Conservation (phyloP, 2,113 vertebrate genomes). For the Heliornis fulica region DNA sequence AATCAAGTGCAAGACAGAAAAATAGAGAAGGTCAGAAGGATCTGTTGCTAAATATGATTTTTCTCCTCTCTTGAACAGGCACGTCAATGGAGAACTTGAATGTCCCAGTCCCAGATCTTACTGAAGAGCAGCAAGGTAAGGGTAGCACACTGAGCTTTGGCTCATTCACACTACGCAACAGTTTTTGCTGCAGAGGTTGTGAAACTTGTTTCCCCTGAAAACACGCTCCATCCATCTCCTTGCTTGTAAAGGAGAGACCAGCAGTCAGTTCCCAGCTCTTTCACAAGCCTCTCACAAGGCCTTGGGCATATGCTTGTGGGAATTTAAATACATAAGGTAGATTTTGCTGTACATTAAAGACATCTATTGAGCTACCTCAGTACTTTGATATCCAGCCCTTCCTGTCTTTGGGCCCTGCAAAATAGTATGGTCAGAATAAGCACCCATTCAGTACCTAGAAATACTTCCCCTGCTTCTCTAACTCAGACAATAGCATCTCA, state of each 20-base stretch:
- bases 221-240: neutral
- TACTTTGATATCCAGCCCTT: neutral
- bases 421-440: neutral
- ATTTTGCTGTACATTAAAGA: neutral
- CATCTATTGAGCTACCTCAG: neutral
- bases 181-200: neutral
- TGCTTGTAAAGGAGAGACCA: neutral
- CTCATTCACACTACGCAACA: neutral
- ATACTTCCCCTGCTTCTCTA: neutral
- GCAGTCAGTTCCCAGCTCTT: neutral
- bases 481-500: neutral
- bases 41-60: neutral
- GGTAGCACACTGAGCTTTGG: neutral
- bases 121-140: slow-evolving; percentile 53
- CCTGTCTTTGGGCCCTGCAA: neutral
- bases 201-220: neutral
- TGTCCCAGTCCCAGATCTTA: neutral
- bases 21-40: neutral
- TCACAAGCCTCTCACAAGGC: neutral
- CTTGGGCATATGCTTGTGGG: neutral
- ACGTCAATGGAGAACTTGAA: slow-evolving; percentile 36
- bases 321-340: neutral
- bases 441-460: neutral
- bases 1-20: neutral
- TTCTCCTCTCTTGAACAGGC: neutral